A percentile compares a stretch with the other conserved stretches of the same genome.
Conservation (phyloP, 2,888 invertebrate genomes). For the Labia minor region DNA sequence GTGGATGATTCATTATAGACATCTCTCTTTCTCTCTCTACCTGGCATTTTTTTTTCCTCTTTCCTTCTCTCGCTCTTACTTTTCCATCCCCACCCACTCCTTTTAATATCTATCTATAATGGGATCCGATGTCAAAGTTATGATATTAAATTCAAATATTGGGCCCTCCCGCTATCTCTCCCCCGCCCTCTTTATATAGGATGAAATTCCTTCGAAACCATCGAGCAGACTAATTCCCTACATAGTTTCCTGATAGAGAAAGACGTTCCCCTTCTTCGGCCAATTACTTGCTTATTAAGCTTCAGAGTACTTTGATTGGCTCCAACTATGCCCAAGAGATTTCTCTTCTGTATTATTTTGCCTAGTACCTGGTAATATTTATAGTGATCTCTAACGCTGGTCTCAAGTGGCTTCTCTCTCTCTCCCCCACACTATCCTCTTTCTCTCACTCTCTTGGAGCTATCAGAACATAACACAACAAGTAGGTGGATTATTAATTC, state of each 20-base stretch:
- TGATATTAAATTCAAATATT: slow-evolving; percentile 5
- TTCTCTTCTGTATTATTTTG: not conserved
- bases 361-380: not conserved
- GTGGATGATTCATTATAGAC: not conserved
- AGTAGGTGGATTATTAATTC: not conserved
- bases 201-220: not conserved
- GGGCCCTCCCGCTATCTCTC: no score
- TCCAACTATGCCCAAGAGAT: not conserved
- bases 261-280: not conserved
- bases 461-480: not conserved
- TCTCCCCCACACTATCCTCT: no score
- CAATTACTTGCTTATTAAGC: slow-evolving; percentile 13
- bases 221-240: not conserved
- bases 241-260: not conserved
- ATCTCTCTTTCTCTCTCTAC: no score
- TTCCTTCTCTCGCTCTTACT: not conserved
- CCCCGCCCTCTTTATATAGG: no score
- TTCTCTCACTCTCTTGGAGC: not conserved
- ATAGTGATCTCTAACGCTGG: not conserved
- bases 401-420: slow-evolving; percentile 1
- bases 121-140: slow-evolving; percentile 7
- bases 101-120: not conserved
- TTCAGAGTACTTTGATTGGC: not conserved
- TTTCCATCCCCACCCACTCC: not conserved
- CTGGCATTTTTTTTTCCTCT: not conserved